Evolutionary conservation across 2,888 invertebrate genomes (phyloP), one percentile per base, ranked within the genome.

Genomic region (Melanostoma mellinum): DNA sequence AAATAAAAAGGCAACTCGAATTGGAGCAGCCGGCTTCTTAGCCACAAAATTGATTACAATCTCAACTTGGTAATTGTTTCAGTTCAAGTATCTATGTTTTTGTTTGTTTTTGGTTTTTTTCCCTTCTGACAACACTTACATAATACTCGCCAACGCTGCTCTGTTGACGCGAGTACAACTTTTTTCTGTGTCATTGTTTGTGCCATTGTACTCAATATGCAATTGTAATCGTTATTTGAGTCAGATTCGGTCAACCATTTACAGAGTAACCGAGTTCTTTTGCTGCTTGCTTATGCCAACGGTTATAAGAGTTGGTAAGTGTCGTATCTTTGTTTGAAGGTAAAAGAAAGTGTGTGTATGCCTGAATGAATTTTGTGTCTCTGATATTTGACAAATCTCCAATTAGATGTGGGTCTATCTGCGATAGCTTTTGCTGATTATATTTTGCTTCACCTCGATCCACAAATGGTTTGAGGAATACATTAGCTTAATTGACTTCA

Each of bases 21-120:
- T 69, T 84, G 84, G 79, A 84, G 74, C 84, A 84, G 84, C 74
- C 79, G 67, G 71, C 79, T 74, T 79, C 74, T 79, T 71, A 71
- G 74, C 65, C 74, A 71, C 69, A 84, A 79, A 84, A 79, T 65
- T 71, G 84, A 84, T 84, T 84, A 44, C 71, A 67, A 84, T 84
- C 79, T 84, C 35, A 20, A 50, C 63, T 69, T 61, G 67, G 84
- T 84, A 79, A 79, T 84, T 79, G 84, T 84, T 75, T 84, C 79
- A 84, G 74, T 60, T 75, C 68, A 44, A 48, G 53, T 74, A 48
- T 50, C 9, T 56, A 38, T 33, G 4, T 40, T 76, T 74, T 42
- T 79, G 53, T 60, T 10, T 53, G 36, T 48, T 6, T 58, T 52
- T 75, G 60, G 35, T 44, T 55, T n/a, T 52, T 20, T 20, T 20